These are phyloP conservation scores for Malacoctenus gilli DNA, from an alignment of 2,797 vertebrate species.

Conservation along the genomic window DNA sequence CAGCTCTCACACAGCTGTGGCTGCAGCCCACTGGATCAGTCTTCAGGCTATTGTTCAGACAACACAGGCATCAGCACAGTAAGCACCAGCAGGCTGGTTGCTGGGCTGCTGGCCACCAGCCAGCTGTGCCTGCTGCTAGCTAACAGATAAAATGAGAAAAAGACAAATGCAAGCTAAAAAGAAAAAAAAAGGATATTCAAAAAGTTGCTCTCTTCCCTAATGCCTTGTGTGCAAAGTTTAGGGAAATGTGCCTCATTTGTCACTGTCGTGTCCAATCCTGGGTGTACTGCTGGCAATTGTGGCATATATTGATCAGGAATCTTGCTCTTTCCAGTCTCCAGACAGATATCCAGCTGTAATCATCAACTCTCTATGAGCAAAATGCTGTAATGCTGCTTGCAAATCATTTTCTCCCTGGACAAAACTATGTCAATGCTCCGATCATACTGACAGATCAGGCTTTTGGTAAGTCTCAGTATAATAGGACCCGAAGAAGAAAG, in stretches of 20 bases:
- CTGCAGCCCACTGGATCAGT: conserved; percentile 38
- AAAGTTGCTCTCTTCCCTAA: conserved; percentile 5
- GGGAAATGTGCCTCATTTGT: background rate
- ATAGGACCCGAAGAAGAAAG: no score
- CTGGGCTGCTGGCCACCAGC: conserved; percentile 28
- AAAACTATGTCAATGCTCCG: no score
- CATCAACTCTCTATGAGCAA: no score
- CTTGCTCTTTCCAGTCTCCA: no score
- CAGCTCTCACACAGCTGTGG: conserved; percentile 31
- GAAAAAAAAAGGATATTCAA: conserved; percentile 6
- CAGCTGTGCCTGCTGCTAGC: conserved; percentile 40
- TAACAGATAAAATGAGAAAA: conserved; percentile 31
- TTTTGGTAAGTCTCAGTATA: no score
- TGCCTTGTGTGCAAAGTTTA: background rate
- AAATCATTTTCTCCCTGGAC: no score
- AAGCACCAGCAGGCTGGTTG: conserved; percentile 42
- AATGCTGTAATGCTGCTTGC: no score
- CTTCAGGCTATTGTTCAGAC: conserved; percentile 46
- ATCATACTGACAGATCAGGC: no score
- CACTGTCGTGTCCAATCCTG: no score
- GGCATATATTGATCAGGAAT: no score
- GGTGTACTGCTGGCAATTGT: background rate
- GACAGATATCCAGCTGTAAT: no score
- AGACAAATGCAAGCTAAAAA: conserved; percentile 4
- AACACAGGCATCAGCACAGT: conserved; percentile 29